Conservation (phyloP, 2,113 vertebrate species). For the Eurypyga helias region DNA sequence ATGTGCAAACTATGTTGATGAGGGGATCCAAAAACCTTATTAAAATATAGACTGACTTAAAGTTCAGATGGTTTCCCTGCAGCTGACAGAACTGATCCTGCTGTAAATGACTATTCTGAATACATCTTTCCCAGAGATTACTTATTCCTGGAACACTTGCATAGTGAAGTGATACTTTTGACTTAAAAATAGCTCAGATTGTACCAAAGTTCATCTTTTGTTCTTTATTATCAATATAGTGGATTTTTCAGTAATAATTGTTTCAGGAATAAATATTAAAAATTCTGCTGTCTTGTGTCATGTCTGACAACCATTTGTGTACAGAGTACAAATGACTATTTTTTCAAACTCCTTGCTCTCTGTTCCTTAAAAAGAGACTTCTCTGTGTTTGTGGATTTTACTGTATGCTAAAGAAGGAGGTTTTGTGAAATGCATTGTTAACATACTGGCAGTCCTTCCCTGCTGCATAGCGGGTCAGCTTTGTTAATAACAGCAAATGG, state of each 20-base stretch:
- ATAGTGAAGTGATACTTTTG: not conserved
- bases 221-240: not conserved
- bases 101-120: not conserved
- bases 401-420: not conserved
- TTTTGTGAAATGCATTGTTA: not conserved
- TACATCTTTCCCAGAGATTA: not conserved
- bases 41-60: not conserved
- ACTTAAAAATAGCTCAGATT: not conserved
- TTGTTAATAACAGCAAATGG: not conserved
- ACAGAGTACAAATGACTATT: not conserved
- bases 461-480: not conserved
- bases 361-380: not conserved
- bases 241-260: not conserved
- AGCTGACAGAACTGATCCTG: not conserved
- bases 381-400: not conserved
- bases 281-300: not conserved
- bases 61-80: slow-evolving; percentile 9
- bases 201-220: not conserved
- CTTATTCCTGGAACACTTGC: not conserved
- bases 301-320: not conserved
- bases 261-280: not conserved
- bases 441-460: not conserved
- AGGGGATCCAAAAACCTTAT: slow-evolving; percentile 5
- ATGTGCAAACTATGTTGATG: slow-evolving; percentile 4
- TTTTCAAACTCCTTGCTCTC: not conserved